These are phyloP conservation scores for Dyspetes luteomarginatus DNA, from an alignment of 2,888 invertebrate genomes.

Conservation along the genomic window DNA sequence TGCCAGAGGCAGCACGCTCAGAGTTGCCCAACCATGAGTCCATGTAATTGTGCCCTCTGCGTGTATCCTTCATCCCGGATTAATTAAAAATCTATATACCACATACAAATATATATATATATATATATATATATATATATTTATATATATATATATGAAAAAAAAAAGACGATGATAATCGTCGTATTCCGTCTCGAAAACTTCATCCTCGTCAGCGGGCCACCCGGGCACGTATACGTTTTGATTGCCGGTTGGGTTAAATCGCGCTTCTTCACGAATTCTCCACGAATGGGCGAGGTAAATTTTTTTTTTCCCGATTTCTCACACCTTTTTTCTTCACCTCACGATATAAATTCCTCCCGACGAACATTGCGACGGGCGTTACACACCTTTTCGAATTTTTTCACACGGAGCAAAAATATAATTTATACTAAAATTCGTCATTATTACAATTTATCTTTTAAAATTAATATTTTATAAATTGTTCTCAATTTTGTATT, in stretches of 20 bases:
- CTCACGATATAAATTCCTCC: background rate
- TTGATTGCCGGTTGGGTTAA: slow-evolving; percentile 55
- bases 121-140: background rate
- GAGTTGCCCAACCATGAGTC: slow-evolving; percentile 61
- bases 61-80: slow-evolving; percentile 54
- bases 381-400: too few relatives aligned
- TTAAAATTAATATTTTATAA: background rate
- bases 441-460: background rate
- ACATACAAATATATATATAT: slow-evolving; percentile 4
- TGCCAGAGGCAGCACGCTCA: slow-evolving; percentile 58
- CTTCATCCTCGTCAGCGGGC: slow-evolving; percentile 31
- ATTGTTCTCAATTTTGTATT: background rate
- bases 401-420: background rate
- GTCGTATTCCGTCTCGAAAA: slow-evolving; percentile 32
- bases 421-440: background rate
- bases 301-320: slow-evolving; percentile 47
- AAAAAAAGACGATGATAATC: slow-evolving; percentile 11
- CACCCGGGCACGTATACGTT: slow-evolving; percentile 56
- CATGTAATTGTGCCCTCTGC: slow-evolving; percentile 45
- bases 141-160: background rate
- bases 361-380: background rate
- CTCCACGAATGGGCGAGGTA: slow-evolving; percentile 37
- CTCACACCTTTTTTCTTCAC: slow-evolving; percentile 54
- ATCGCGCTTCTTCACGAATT: slow-evolving; percentile 10
- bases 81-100: slow-evolving; percentile 61